Evolutionary conservation across 2,888 invertebrate genomes (phyloP), one percentile per base, ranked within the genome.

Genomic region (Diplazon laetatorius): DNA sequence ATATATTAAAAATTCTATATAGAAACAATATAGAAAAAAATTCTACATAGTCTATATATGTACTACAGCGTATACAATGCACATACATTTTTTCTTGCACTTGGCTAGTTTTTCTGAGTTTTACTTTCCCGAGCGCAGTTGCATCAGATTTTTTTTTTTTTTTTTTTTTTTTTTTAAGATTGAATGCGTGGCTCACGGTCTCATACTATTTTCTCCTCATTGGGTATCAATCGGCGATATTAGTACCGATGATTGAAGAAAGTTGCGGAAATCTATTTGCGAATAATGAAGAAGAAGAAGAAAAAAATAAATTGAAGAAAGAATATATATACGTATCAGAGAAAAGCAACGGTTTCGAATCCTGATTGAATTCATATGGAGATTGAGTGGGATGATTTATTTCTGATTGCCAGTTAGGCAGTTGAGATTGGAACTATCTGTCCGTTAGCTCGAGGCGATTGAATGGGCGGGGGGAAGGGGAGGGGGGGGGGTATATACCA

Each of bases 121-220:
- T 60, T 55, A 57, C 62, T 62, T 44, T 69, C 39, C 55, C 57
- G 37, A 63, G 16, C 42, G 42, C n/a, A n/a, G 42, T 78, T 78
- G 50, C 77, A 46, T 59, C 68, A 78, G 63, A 10, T 25, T 57
- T 57, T 72, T 52, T 62, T 25, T 57, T 52, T 42, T 48, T 57
- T 72, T 52, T 62, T 25, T 57, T 52, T 57, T 72, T 52, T 62
- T 25, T 57, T 52, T 42, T 48, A 70, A 25, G 70, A 65, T 76
- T 76, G 16, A 55, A 16, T 16, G 22, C 50, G 50, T 20, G 18
- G 12, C 12, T 22, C 9, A 20, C 8, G 20, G 4, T 20, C 50
- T 10, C 22, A 20, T 20, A 16, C 20, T 60, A 14, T 50, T 39
- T 14, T 18, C 39, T 18, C n/a, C 39, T 39, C 39, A 6, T 59